Percentiles rank a stretch among this genome's conserved stretches.
Evolutionary conservation across 2,888 invertebrate species (phyloP).

Genomic region (Drosophila gaucha): DNA sequence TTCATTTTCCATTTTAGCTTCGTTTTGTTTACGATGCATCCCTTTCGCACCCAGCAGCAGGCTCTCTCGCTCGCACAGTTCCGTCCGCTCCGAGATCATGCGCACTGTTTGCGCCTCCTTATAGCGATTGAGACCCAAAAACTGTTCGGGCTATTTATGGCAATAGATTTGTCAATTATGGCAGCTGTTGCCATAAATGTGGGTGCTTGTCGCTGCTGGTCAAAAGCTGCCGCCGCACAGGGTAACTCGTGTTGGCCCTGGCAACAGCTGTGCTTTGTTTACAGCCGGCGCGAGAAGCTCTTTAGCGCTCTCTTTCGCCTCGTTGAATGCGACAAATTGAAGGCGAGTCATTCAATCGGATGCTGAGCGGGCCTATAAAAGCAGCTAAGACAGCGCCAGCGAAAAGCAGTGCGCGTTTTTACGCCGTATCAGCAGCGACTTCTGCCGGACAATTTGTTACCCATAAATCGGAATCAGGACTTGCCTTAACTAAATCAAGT

Average conservation of each 20-base stretch:
- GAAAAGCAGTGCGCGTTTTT: conserved; percentile 17
- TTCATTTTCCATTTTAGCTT: conserved; percentile 37
- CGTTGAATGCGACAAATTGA: conserved; percentile 17
- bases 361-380: conserved; percentile 56
- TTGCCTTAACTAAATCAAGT: conserved; percentile 26
- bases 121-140: neutral
- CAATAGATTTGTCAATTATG: conserved; percentile 15
- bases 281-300: conserved; percentile 48
- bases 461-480: neutral
- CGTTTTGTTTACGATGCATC: conserved; percentile 80
- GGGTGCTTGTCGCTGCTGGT: conserved; percentile 36
- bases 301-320: neutral
- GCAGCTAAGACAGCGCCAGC: neutral
- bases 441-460: neutral
- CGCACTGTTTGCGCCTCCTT: conserved; percentile 22
- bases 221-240: conserved; percentile 24
- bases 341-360: conserved; percentile 26
- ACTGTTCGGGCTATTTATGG: conserved; percentile 40
- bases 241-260: conserved; percentile 10
- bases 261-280: conserved; percentile 70
- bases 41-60: conserved; percentile 52
- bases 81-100: conserved; percentile 35
- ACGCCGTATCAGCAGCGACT: conserved; percentile 12
- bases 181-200: conserved; percentile 9
- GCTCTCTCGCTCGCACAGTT: conserved; percentile 27